A percentile compares a stretch with the other conserved stretches of the same genome.
Conservation (phyloP, 2,797 vertebrate genomes). For the Hirundo rustica region DNA sequence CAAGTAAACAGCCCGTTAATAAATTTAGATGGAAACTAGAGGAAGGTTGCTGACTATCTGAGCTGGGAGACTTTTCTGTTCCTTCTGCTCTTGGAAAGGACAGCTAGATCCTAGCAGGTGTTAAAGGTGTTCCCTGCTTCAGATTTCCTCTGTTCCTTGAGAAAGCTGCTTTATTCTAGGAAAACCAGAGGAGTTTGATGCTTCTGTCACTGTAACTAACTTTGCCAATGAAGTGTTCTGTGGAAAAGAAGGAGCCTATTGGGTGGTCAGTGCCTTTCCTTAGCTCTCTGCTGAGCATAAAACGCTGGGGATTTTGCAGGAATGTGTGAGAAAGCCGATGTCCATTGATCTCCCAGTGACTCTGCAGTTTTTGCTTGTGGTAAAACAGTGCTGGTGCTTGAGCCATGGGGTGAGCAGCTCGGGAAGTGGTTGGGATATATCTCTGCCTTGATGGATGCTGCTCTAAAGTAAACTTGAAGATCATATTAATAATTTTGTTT, state of each 20-base stretch:
- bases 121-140: background rate
- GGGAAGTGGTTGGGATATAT: background rate
- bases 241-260: background rate
- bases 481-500: constrained; percentile 37
- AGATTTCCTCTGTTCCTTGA: background rate
- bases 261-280: background rate
- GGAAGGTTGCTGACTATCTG: background rate
- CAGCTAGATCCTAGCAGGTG: background rate
- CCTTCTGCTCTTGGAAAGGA: background rate
- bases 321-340: background rate
- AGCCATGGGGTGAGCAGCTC: background rate
- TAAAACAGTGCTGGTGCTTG: background rate
- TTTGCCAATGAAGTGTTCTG: background rate
- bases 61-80: constrained; percentile 19
- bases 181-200: background rate
- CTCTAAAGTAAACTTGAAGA: background rate
- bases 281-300: accelerated
- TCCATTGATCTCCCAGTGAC: background rate
- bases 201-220: background rate
- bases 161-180: background rate
- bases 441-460: background rate
- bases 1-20: constrained; percentile 52
- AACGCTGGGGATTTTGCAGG: background rate
- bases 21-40: constrained; percentile 35
- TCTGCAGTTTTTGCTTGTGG: background rate